These are phyloP conservation scores for Tenrec ecaudatus DNA, from an alignment of 2,113 vertebrate genomes.

Conservation along the genomic window DNA sequence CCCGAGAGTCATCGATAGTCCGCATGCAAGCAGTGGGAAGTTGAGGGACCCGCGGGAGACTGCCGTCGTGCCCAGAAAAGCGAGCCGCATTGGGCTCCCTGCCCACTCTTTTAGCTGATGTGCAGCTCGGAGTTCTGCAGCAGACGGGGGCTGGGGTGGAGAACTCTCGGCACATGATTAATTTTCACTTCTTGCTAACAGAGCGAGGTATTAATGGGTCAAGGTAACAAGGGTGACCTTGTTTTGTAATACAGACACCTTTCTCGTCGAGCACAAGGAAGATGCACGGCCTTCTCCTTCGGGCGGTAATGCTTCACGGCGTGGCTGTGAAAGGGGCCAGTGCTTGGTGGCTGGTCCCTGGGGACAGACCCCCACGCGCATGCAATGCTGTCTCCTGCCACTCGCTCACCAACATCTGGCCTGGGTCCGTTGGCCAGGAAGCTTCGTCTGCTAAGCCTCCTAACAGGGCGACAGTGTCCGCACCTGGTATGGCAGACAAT, in stretches of 20 bases:
- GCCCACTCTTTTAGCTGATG: not conserved
- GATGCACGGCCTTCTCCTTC: not conserved
- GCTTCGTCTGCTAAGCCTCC: not conserved
- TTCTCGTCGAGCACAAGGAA: not conserved
- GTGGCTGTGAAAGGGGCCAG: not conserved
- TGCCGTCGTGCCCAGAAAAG: not conserved
- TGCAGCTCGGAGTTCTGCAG: not conserved
- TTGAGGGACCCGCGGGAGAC: not conserved
- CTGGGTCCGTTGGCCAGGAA: not conserved
- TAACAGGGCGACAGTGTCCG: not conserved
- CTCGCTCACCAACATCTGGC: not conserved
- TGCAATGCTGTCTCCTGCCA: not conserved
- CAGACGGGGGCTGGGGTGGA: not conserved
- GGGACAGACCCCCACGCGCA: not conserved
- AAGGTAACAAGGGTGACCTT: constrained; percentile 12
- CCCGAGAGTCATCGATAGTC: not conserved
- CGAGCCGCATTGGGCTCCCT: not conserved
- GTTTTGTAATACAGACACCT: not conserved
- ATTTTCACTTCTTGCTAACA: constrained; percentile 42
- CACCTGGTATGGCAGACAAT: not conserved
- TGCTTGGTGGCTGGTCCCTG: not conserved
- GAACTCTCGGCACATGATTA: not conserved
- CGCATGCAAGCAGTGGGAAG: not conserved
- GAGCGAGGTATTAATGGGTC: constrained; percentile 31
- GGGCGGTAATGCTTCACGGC: not conserved